phyloP scores from a whole-genome alignment of 92 coral and sea anemone species.

The Heliopora coerulea region DNA sequence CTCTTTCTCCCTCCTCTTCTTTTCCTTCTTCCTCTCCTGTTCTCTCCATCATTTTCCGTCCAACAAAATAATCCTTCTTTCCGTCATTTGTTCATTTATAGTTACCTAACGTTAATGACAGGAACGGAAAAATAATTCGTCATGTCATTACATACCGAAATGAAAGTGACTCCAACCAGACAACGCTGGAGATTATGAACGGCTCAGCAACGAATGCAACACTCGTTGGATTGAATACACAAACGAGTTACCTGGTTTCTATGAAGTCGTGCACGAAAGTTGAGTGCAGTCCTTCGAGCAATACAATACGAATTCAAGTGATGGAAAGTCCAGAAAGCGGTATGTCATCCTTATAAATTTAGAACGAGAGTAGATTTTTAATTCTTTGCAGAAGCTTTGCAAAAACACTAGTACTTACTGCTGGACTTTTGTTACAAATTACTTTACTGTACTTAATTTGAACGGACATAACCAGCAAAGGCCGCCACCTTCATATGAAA shows the following conservation, averaged over 20 bases:
- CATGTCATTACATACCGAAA: slow-evolving; percentile 1
- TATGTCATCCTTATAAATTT: too few relatives aligned
- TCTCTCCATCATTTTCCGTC: too few relatives aligned
- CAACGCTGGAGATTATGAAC: not conserved
- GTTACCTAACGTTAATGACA: slow-evolving; percentile 5
- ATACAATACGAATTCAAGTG: not conserved
- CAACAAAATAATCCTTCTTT: too few relatives aligned
- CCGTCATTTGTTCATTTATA: not conserved
- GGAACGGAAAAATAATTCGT: slow-evolving; percentile 3
- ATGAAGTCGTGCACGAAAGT: slow-evolving; percentile 8
- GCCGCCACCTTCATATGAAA: too few relatives aligned
- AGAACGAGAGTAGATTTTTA: too few relatives aligned
- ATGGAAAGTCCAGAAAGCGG: too few relatives aligned
- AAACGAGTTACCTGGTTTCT: not conserved
- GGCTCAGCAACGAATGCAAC: slow-evolving; percentile 3
- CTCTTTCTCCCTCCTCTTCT: not conserved
- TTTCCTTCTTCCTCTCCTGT: not conserved
- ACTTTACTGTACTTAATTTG: too few relatives aligned
- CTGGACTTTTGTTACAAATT: too few relatives aligned
- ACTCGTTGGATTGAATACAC: not conserved
- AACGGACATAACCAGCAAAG: too few relatives aligned
- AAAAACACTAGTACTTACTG: too few relatives aligned
- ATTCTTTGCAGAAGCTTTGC: too few relatives aligned
- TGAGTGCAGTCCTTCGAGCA: slow-evolving; percentile 30
- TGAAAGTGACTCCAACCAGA: not conserved